Base-by-base conservation (phyloP, 2,113 vertebrate genomes). In the Phaethon lepturus region DNA sequence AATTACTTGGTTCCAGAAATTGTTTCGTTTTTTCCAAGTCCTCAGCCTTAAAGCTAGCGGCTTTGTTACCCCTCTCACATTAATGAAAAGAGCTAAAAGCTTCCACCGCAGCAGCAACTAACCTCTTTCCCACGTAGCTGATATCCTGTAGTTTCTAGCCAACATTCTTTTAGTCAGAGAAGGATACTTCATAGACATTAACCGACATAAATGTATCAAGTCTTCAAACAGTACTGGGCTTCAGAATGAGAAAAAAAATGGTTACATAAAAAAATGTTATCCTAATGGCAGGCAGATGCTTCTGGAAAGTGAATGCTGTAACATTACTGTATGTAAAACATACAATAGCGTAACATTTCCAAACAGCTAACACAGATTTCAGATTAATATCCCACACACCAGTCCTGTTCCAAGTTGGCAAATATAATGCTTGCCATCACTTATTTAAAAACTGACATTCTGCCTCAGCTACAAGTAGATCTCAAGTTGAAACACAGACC, bases 111-210 rank as follows among this genome's bases (percentile, higher is more conserved):
- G 74, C 35, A 82, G 58, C 75, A 53, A 95, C 97, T 44, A 92
- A 99, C 99, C 99, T 99, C 99, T 98, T 74, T 91, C 98, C 99
- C 99, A 99, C 0, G 93, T 95, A 7, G 98, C 96, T 44, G 98
- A 86, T 59, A 99, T 58, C 3, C 42, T 98, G 95, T 98, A 99
- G 64, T 98, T 98, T 91, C 98, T 97, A 50, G 98, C 94, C 63
- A 98, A 50, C 59, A 99, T 98, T 96, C 99, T 98, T 80, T 98
- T 97, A 49, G 95, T 81, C 38, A 99, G 66, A 11, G 97, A 90
- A 26, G 99, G 98, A 72, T 98, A 98, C 52, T 95, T 98, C 47
- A 78, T 9, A 77, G 98, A 97, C 68, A 99, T 98, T 13, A 95
- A 96, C 17, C 98, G 98, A 93, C 99, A 99, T 74, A 99, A 93